A percentile compares a stretch with the other conserved stretches of the same genome.
phyloP scores from a whole-genome alignment of 2,888 invertebrate genomes.

The Rhagonycha lutea region DNA sequence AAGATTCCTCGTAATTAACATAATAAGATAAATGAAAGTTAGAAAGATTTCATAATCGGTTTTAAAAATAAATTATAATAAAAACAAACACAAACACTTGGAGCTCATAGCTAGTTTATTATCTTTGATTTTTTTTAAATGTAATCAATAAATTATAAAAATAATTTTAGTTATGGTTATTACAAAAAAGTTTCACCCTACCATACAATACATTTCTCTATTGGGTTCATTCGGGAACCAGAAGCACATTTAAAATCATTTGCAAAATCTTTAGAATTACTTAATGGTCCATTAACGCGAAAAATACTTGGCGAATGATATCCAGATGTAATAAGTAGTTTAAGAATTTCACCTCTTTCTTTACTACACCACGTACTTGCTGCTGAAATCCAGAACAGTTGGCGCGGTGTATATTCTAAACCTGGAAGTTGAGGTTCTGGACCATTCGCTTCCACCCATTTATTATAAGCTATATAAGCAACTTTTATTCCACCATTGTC shows the following conservation, averaged over 20 bases:
- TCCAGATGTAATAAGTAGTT: slow-evolving; percentile 79
- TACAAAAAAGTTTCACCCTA: slow-evolving; percentile 40
- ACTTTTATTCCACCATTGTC: slow-evolving; percentile 13
- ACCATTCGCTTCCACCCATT: slow-evolving; percentile 6
- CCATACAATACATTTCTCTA: slow-evolving; percentile 66
- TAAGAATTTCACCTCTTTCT: slow-evolving; percentile 68
- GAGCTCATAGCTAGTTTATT: background rate
- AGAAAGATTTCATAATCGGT: background rate
- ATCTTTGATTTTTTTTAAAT: background rate
- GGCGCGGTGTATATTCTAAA: slow-evolving; percentile 36
- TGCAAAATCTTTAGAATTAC: slow-evolving; percentile 65
- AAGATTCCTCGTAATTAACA: too few relatives aligned
- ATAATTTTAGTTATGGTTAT: background rate
- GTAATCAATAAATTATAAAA: background rate
- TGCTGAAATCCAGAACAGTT: slow-evolving; percentile 82
- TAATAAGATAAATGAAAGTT: background rate
- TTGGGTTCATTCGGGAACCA: slow-evolving; percentile 66
- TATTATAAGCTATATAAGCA: slow-evolving; percentile 12
- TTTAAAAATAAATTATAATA: background rate
- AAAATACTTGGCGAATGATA: slow-evolving; percentile 71
- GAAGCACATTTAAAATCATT: slow-evolving; percentile 65
- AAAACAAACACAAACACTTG: background rate
- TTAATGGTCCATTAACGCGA: slow-evolving; percentile 64
- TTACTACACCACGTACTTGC: slow-evolving; percentile 89
- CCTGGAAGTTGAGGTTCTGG: slow-evolving; percentile 1